Evolutionary conservation across 2,113 vertebrate genomes (phyloP).

Genomic region (Nanorana parkeri): DNA sequence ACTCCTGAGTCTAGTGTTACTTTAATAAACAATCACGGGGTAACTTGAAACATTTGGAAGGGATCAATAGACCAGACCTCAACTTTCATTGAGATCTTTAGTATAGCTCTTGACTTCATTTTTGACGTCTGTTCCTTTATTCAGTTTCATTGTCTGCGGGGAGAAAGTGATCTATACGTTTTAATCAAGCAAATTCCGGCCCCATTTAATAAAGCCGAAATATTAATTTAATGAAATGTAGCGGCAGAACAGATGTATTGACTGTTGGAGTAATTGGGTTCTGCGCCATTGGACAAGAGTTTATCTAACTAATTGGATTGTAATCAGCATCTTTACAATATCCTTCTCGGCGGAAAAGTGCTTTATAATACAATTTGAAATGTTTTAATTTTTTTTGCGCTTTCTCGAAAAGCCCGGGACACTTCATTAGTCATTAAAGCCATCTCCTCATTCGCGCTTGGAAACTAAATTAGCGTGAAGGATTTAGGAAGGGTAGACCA

Average conservation of each 20-base stretch:
- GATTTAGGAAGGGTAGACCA: not conserved
- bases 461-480: slow-evolving; percentile 54
- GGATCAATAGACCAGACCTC: no score
- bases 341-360: slow-evolving; percentile 68
- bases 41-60: no score
- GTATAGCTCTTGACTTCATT: no score
- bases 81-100: no score
- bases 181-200: slow-evolving; percentile 16
- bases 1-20: no score
- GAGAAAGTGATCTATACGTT: not conserved
- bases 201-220: not conserved
- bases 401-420: slow-evolving; percentile 68
- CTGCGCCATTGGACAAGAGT: not conserved
- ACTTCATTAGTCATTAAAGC: slow-evolving; percentile 75
- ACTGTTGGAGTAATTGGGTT: slow-evolving; percentile 4
- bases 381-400: slow-evolving; percentile 63
- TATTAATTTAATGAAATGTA: not conserved
- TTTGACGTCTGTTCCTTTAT: not conserved
- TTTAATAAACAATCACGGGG: no score
- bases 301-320: slow-evolving; percentile 77
- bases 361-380: slow-evolving; percentile 71
- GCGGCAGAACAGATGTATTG: not conserved
- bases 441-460: slow-evolving; percentile 57
- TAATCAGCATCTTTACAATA: slow-evolving; percentile 72
- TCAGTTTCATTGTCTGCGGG: not conserved